Conservation (phyloP, 2,888 invertebrate species). For the Drosophila birchii region DNA sequence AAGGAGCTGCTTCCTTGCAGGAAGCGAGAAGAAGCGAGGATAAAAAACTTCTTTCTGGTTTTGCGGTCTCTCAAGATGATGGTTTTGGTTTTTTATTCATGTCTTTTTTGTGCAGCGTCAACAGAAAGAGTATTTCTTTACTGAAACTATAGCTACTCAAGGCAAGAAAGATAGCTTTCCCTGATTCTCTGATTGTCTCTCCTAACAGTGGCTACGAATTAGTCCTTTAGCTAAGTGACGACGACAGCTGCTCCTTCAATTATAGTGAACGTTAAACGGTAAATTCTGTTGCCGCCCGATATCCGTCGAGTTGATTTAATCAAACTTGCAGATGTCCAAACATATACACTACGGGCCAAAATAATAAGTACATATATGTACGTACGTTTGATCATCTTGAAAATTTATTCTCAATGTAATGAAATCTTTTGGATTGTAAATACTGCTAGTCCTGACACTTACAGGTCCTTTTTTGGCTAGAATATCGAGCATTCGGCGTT, state of each 20-base stretch:
- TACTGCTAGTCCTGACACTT: too few species aligned
- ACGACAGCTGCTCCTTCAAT: slow-evolving; percentile 28
- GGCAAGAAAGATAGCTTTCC: not conserved
- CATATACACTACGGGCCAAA: not conserved
- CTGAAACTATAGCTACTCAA: not conserved
- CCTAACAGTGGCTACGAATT: not conserved
- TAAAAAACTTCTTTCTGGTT: not conserved
- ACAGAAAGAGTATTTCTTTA: slow-evolving; percentile 8
- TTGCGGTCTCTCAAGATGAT: slow-evolving; percentile 16
- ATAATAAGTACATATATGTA: too few species aligned
- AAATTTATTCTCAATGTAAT: too few species aligned
- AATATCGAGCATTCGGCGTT: too few species aligned
- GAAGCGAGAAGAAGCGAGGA: not conserved
- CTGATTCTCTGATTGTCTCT: too few species aligned
- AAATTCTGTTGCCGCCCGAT: slow-evolving; percentile 29
- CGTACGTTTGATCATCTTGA: too few species aligned
- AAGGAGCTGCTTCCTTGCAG: not conserved
- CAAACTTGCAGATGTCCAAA: slow-evolving; percentile 37
- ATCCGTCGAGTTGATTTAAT: slow-evolving; percentile 29
- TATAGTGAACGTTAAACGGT: slow-evolving; percentile 38
- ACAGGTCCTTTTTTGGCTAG: too few species aligned
- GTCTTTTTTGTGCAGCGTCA: slow-evolving; percentile 44
- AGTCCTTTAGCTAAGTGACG: slow-evolving; percentile 1
- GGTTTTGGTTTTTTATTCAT: slow-evolving; percentile 44
- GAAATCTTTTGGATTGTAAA: too few species aligned